Conservation (phyloP, 1,140 invertebrate genomes). For the Bradysia coprophila region DNA sequence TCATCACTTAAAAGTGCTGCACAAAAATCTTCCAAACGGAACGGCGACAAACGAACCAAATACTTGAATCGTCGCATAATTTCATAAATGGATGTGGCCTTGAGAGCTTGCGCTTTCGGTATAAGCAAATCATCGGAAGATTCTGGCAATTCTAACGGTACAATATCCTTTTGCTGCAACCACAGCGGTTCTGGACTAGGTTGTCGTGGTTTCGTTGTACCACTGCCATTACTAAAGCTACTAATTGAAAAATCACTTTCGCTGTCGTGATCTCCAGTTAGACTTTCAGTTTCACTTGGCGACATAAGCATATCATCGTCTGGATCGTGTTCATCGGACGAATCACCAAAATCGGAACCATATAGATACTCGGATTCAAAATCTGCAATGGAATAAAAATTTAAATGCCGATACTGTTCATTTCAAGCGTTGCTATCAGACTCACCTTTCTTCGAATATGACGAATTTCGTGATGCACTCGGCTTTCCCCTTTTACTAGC, state of each 20-base stretch:
- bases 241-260: constrained; percentile 71
- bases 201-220: constrained; percentile 33
- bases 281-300: constrained; percentile 41
- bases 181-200: constrained; percentile 75
- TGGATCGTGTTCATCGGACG: constrained; percentile 54
- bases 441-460: neutral
- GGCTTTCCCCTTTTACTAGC: constrained; percentile 29
- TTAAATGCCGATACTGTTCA: constrained; percentile 7
- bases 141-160: constrained; percentile 56
- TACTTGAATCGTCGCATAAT: constrained; percentile 80
- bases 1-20: constrained; percentile 80
- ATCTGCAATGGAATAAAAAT: constrained; percentile 37
- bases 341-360: constrained; percentile 75
- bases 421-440: neutral
- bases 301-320: constrained; percentile 49
- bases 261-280: constrained; percentile 46
- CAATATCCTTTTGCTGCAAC: constrained; percentile 64
- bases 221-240: constrained; percentile 49
- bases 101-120: constrained; percentile 56
- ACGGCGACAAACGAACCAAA: constrained; percentile 77
- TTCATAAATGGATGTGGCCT: constrained; percentile 78
- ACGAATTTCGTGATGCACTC: constrained; percentile 10
- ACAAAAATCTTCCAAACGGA: constrained; percentile 92
- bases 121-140: constrained; percentile 83
- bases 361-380: constrained; percentile 81